Conservation (phyloP, 2,888 invertebrate genomes). For the Caenorhabditis uteleia region DNA sequence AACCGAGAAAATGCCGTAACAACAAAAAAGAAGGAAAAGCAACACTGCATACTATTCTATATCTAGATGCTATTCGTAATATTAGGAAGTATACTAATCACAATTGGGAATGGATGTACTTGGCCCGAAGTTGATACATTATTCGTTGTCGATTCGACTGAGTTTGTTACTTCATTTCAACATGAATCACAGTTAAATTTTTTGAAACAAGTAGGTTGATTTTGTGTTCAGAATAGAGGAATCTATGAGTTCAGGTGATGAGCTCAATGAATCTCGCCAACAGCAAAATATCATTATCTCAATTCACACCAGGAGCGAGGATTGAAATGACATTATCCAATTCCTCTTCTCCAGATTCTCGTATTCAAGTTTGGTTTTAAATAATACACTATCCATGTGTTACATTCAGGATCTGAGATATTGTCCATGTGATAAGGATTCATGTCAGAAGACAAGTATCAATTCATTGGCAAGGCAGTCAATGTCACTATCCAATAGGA, state of each 20-base stretch:
- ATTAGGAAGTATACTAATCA: neutral
- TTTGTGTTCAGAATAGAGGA: neutral
- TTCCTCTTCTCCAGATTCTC: slow-evolving; percentile 21
- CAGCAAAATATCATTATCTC: slow-evolving; percentile 52
- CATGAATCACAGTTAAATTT: slow-evolving; percentile 48
- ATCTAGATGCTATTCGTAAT: neutral
- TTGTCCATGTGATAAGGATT: slow-evolving; percentile 21
- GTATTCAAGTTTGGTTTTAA: slow-evolving; percentile 6
- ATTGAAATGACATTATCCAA: slow-evolving; percentile 43
- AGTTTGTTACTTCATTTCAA: slow-evolving; percentile 51
- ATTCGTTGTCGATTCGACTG: slow-evolving; percentile 61
- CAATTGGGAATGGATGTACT: slow-evolving; percentile 30
- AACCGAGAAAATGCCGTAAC: too few relatives aligned
- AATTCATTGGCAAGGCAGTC: slow-evolving; percentile 42
- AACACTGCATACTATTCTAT: too few relatives aligned
- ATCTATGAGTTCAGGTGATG: neutral
- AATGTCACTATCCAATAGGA: slow-evolving; percentile 52
- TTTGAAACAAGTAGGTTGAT: slow-evolving; percentile 32
- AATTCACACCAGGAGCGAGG: slow-evolving; percentile 59
- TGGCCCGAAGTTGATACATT: slow-evolving; percentile 60
- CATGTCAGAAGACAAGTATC: slow-evolving; percentile 37
- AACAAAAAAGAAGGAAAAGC: too few relatives aligned
- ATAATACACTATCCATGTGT: neutral
- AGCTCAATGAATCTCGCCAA: slow-evolving; percentile 19
- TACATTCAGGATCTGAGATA: slow-evolving; percentile 30